Percentiles rank a stretch among this genome's conserved stretches.
These are phyloP conservation scores for Chanos chanos DNA, from an alignment of 2,797 vertebrate species.

Conservation along the genomic window DNA sequence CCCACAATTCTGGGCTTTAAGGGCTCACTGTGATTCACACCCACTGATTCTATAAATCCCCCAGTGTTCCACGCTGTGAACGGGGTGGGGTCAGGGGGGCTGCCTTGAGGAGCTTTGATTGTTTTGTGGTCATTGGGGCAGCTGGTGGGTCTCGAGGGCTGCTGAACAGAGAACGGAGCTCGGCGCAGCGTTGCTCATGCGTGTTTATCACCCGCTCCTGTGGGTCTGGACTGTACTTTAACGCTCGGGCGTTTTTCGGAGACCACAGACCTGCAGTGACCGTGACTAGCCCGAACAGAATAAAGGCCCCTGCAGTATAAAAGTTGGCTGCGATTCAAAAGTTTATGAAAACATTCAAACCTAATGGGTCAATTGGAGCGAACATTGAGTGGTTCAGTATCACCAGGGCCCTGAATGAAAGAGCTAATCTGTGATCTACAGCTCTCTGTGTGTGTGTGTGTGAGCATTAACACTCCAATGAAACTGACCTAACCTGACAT, in stretches of 20 bases:
- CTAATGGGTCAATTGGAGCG: slow-evolving; percentile 39
- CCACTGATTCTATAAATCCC: slow-evolving; percentile 62
- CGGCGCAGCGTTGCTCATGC: slow-evolving; percentile 25
- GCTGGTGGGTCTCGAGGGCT: slow-evolving; percentile 1
- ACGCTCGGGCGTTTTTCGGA: slow-evolving; percentile 38
- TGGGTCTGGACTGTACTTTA: slow-evolving; percentile 26
- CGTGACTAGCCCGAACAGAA: slow-evolving; percentile 32
- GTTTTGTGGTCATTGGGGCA: slow-evolving; percentile 7
- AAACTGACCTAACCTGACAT: slow-evolving; percentile 13
- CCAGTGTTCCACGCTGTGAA: slow-evolving; percentile 57
- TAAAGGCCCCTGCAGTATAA: slow-evolving; percentile 29
- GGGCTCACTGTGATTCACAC: slow-evolving; percentile 54
- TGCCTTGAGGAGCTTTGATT: slow-evolving; percentile 15
- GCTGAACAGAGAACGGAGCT: slow-evolving; percentile 18
- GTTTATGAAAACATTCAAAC: slow-evolving; percentile 36
- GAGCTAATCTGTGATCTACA: no score
- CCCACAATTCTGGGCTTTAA: slow-evolving; percentile 23
- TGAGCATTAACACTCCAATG: slow-evolving; percentile 18
- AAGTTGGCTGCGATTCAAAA: slow-evolving; percentile 38
- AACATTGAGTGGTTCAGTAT: slow-evolving; percentile 38
- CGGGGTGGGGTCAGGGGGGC: slow-evolving; percentile 55
- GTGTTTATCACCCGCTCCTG: slow-evolving; percentile 42
- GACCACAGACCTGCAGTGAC: slow-evolving; percentile 38
- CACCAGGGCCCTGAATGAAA: slow-evolving; percentile 17
- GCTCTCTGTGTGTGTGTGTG: slow-evolving; percentile 31